Base-by-base conservation (phyloP, 1,140 invertebrate species). In the Sitophilus oryzae region DNA sequence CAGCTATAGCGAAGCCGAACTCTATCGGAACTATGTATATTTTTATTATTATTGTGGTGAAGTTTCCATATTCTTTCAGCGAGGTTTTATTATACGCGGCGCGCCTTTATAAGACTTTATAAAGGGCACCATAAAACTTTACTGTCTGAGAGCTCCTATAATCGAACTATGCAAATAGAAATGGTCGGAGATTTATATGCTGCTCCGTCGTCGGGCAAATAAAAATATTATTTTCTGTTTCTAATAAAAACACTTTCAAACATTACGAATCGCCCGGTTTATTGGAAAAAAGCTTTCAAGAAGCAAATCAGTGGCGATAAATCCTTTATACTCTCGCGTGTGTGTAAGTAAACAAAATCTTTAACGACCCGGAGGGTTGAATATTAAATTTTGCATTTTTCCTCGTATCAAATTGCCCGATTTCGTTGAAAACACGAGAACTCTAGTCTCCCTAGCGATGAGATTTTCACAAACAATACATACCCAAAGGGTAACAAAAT, bases 331-430 rank as follows among this genome's bases (percentile, higher is more conserved):
- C 30, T 41, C 40, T 41, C 16, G 20, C 34, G 21, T 52, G 41
- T 52, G 38, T 30, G 41, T 38, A 20, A 22, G 40, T 41, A 52
- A 52, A 51, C 48, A 41, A 41, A 36, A 16, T 22, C 30, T 41
- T 34, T 52, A 52, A 42, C 50, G 50, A 34, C 36, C n/a, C 51
- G 42, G n/a, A 36, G 36, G 34, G 19, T 8, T 10, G 51, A 53
- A 53, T 53, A 53, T 53, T 53, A 53, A 41, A 53, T 53, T 53
- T 53, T 53, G 51, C 51, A 45, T 53, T 53, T 52, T 52, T 38
- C 41, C 40, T 38, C 44, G 41, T 53, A 53, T 52, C 44, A 44
- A 19, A 37, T 53, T 53, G 42, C 23, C 42, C 41, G 51, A 45
- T 45, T 46, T 30, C 35, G 30, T 16, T n/a, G 48, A 30, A 53